Percentiles rank a stretch among this genome's conserved stretches.
Evolutionary conservation across 2,113 vertebrate species (phyloP).

Genomic region (Myodes glareolus): DNA sequence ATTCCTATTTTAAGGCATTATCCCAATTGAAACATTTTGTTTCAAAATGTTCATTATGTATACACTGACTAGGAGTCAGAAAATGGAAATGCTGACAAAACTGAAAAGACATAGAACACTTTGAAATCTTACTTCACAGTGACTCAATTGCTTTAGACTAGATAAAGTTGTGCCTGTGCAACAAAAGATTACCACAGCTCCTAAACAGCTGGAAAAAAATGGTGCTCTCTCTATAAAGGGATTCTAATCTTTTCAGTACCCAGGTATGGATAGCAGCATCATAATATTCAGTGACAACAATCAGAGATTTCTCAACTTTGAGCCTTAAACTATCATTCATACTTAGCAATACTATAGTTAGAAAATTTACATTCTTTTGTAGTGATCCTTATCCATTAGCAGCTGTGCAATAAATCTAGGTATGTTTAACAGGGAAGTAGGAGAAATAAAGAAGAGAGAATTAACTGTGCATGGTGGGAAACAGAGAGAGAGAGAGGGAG

Average conservation of each 20-base stretch:
- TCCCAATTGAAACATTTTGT: neutral
- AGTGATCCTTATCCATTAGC: neutral
- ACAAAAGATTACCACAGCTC: neutral
- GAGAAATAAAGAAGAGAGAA: neutral
- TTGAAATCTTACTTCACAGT: neutral
- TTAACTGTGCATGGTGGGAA: neutral
- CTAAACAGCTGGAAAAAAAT: neutral
- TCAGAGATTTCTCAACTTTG: neutral
- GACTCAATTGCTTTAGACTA: neutral
- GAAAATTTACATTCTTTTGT: neutral
- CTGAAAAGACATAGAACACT: neutral
- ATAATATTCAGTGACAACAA: neutral
- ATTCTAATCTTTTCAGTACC: neutral
- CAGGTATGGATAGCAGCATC: neutral
- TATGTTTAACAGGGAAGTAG: neutral
- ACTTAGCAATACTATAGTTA: neutral
- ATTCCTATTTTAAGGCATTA: neutral
- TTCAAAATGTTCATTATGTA: neutral
- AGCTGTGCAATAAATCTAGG: neutral
- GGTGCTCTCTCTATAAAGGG: neutral
- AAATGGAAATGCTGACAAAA: neutral
- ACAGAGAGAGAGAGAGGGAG: neutral
- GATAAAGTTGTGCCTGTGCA: rapidly evolving
- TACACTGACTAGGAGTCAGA: neutral
- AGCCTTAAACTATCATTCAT: neutral